Evolutionary conservation across 2,113 vertebrate genomes (phyloP).

Genomic region (Oryzias woworae): DNA sequence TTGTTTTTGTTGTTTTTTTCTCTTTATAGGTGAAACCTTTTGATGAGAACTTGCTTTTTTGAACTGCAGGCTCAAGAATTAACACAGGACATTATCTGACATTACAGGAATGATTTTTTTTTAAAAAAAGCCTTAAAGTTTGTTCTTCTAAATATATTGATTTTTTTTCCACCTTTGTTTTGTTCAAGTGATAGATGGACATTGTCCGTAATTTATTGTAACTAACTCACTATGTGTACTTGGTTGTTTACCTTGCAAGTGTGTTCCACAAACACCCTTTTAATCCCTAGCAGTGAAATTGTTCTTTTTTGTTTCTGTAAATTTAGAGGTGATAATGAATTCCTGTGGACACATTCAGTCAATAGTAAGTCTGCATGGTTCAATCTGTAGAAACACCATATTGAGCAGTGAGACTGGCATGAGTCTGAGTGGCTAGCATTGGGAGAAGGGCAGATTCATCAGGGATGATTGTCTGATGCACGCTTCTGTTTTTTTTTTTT

Average conservation of each 20-base stretch:
- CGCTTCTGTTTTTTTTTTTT: slow-evolving; percentile 68
- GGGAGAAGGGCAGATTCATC: slow-evolving; percentile 76
- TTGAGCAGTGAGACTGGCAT: slow-evolving; percentile 69
- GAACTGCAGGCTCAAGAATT: too few species aligned
- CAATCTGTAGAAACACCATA: slow-evolving; percentile 57
- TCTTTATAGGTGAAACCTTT: too few species aligned
- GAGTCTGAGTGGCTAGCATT: slow-evolving; percentile 68
- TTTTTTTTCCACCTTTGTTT: too few species aligned
- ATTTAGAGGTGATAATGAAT: slow-evolving; percentile 61
- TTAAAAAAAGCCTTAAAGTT: too few species aligned
- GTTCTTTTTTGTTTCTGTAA: slow-evolving; percentile 46
- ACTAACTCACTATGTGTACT: too few species aligned
- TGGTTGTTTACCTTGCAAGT: too few species aligned
- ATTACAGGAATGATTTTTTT: too few species aligned
- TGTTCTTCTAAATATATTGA: too few species aligned
- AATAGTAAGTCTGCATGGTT: slow-evolving; percentile 56
- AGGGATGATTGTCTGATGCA: slow-evolving; percentile 74
- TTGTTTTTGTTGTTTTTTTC: too few species aligned
- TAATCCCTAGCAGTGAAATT: slow-evolving; percentile 1
- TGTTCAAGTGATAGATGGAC: background rate
- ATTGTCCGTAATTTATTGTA: background rate
- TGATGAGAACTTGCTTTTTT: too few species aligned
- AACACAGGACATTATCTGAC: too few species aligned
- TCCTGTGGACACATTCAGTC: slow-evolving; percentile 54
- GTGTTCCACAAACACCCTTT: too few species aligned